These are phyloP conservation scores for Tetramorium parvispinum DNA, from an alignment of 1,140 invertebrate genomes.

Conservation along the genomic window DNA sequence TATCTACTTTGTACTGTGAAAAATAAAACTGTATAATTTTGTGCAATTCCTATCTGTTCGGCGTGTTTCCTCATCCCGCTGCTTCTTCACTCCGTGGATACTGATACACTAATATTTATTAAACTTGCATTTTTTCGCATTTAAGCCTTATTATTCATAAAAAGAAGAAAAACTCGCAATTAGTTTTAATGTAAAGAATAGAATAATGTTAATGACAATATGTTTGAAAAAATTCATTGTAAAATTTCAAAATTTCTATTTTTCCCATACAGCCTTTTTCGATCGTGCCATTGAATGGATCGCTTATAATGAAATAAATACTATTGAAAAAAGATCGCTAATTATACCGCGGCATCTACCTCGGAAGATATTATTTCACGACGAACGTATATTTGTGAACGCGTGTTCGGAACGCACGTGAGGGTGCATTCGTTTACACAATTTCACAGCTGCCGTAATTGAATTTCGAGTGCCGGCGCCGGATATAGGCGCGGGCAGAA, in stretches of 20 bases:
- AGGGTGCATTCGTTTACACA: conserved; percentile 72
- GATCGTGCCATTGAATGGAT: background rate
- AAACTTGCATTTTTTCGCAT: background rate
- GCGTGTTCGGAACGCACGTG: conserved; percentile 64
- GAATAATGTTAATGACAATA: background rate
- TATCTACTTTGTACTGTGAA: too few species aligned
- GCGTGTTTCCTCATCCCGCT: too few species aligned
- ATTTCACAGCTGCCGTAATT: conserved; percentile 67
- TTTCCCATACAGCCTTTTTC: background rate
- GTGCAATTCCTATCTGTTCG: too few species aligned
- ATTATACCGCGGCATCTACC: conserved; percentile 35
- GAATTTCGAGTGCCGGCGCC: conserved; percentile 59
- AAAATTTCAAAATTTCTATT: background rate
- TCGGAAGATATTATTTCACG: conserved; percentile 38
- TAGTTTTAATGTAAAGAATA: background rate
- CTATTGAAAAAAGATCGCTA: conserved; percentile 29
- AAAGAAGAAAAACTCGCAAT: background rate
- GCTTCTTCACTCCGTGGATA: too few species aligned
- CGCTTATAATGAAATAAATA: background rate
- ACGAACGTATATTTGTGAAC: conserved; percentile 58
- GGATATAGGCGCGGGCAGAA: conserved; percentile 22
- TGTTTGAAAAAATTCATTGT: background rate
- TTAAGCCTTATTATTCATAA: background rate
- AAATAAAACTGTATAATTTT: too few species aligned
- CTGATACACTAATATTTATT: background rate